Evolutionary conservation across 2,113 vertebrate genomes (phyloP).

Genomic region (Podilymbus podiceps): DNA sequence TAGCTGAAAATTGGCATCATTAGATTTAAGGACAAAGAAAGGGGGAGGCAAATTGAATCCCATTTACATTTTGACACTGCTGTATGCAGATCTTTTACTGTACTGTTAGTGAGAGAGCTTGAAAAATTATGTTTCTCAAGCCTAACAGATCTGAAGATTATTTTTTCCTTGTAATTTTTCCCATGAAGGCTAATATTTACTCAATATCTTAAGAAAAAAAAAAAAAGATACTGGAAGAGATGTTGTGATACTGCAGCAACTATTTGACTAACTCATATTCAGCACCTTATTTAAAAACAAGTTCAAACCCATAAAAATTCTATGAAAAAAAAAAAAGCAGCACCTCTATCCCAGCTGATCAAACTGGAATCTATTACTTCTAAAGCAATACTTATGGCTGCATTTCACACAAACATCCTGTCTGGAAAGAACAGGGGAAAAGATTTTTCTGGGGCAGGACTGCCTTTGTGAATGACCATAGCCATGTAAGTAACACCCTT

Average conservation of each 20-base stretch:
- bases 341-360: not conserved
- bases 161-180: not conserved
- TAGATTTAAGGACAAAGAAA: not conserved
- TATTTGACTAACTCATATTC: not conserved
- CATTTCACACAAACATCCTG: not conserved
- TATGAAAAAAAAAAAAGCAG: not conserved
- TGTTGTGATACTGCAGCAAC: not conserved
- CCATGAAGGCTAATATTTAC: not conserved
- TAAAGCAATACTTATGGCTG: not conserved
- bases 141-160: not conserved
- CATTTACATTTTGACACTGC: constrained; percentile 18
- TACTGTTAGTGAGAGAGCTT: not conserved
- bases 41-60: not conserved
- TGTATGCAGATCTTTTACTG: not conserved
- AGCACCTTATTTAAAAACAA: no score
- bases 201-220: not conserved
- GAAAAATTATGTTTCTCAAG: not conserved
- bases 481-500: not conserved
- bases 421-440: not conserved
- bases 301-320: not conserved
- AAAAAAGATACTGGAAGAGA: not conserved
- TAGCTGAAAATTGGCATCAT: constrained; percentile 17
- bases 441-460: not conserved
- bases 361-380: not conserved
- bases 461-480: not conserved